A percentile compares a stretch with the other conserved stretches of the same genome.
Evolutionary conservation across 2,113 vertebrate species (phyloP).

Genomic region (Psilopsiagon aymara): DNA sequence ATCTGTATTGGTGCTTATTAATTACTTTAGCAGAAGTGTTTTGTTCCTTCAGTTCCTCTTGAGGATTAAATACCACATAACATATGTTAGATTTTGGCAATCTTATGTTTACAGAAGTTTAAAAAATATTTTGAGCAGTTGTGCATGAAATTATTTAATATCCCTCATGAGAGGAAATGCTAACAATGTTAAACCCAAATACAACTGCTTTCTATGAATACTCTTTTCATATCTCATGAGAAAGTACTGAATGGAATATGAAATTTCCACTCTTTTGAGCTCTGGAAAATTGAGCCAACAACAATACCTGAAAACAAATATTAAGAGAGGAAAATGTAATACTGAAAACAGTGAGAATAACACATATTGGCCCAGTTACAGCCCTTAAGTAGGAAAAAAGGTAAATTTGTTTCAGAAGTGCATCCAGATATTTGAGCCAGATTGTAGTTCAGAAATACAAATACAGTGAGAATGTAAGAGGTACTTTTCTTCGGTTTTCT

Average conservation of each 20-base stretch:
- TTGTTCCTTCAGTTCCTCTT: slow-evolving; percentile 72
- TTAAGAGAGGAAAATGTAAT: not conserved
- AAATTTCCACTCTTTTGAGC: slow-evolving; percentile 68
- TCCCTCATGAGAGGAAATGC: slow-evolving; percentile 80
- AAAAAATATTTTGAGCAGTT: slow-evolving; percentile 79
- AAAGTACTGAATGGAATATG: slow-evolving; percentile 62
- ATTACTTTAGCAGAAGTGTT: slow-evolving; percentile 77
- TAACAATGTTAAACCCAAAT: slow-evolving; percentile 74
- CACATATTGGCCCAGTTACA: not conserved
- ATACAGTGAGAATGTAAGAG: not conserved
- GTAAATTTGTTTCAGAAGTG: not conserved
- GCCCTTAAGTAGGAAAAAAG: not conserved
- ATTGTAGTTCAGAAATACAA: not conserved
- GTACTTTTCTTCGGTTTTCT: not conserved
- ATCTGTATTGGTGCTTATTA: slow-evolving; percentile 74
- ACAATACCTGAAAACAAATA: slow-evolving; percentile 9
- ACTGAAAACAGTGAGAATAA: not conserved
- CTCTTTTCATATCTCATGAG: slow-evolving; percentile 75
- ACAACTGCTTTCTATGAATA: slow-evolving; percentile 71
- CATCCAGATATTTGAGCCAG: not conserved
- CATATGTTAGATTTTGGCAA: slow-evolving; percentile 77
- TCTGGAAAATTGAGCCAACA: slow-evolving; percentile 42
- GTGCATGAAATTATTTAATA: slow-evolving; percentile 80
- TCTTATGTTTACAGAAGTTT: slow-evolving; percentile 78
- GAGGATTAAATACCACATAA: slow-evolving; percentile 72